phyloP scores from a whole-genome alignment of 2,797 vertebrate genomes.

The Emydoidea blandingii region DNA sequence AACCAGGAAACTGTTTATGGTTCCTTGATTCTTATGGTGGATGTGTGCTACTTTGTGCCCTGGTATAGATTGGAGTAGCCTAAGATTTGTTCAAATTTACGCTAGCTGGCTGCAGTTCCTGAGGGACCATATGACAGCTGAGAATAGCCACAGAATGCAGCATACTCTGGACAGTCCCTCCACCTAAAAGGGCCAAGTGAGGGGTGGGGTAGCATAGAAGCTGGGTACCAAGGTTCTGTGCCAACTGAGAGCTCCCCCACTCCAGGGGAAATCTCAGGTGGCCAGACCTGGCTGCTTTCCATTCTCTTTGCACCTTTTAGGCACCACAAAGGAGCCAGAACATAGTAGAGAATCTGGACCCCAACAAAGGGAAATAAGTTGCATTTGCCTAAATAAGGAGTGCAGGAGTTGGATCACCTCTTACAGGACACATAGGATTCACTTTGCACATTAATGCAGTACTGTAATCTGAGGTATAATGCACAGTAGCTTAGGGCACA shows the following conservation, averaged over 20 bases:
- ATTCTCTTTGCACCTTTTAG: background rate
- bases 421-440: background rate
- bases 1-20: background rate
- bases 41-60: background rate
- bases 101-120: background rate
- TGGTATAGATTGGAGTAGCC: background rate
- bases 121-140: background rate
- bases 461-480: background rate
- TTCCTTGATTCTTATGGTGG: accelerated
- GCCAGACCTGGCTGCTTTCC: background rate
- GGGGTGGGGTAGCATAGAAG: background rate
- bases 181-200: background rate
- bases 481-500: background rate
- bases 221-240: background rate
- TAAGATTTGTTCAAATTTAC: background rate
- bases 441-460: background rate
- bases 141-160: background rate
- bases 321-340: conserved; percentile 6
- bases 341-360: background rate
- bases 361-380: conserved; percentile 40
- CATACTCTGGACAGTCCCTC: background rate
- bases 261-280: background rate
- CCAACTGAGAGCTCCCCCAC: conserved; percentile 30
- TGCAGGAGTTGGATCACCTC: background rate
- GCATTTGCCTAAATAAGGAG: conserved; percentile 38